Evolutionary conservation across 2,888 invertebrate genomes (phyloP), one percentile per base, ranked within the genome.

Genomic region (Gisinianus flammeolus): DNA sequence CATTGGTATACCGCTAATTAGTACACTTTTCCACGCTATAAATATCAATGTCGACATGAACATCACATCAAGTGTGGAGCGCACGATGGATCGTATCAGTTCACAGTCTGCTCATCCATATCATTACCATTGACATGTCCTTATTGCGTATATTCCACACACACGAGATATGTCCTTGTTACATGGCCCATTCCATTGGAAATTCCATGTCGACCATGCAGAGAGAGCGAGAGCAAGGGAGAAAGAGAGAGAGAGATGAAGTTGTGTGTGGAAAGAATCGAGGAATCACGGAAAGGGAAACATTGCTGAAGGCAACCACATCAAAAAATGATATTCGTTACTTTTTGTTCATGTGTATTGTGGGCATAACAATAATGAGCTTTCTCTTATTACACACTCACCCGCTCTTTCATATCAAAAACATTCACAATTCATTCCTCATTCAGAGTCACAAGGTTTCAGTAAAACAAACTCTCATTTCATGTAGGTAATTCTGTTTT

Each of bases 1-100:
- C 30, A 4, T 30, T 67, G 68, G 68, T 72, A 58, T 52, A 78
- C 72, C 72, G 56, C 78, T 80, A 80, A 80, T 80, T 80, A 80
- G 78, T 80, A 66, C 80, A 80, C 78, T 80, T 80, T 80, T 80
- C 80, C 80, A 80, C 78, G 76, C 76, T 76, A 80, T 72, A 74
- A 78, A 80, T 78, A 80, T 76, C 77, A 71, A 66, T 66, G 71
- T 56, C 8, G 68, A 68, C 31, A 67, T 67, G 28, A 52, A 33
- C 52, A 22, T 52, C 28, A 52, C 24, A 76, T 30, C 64, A 69
- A 58, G 44, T 22, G 35, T 70, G 19, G 31, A 31, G 26, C 75
- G 26, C 30, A 67, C 35, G 56, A 58, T n/a, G 31, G 35, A 69
- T 70, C 77, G 70, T 70, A 70, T 77, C 62, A 70, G 70, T 77